A percentile compares a stretch with the other conserved stretches of the same genome.
Evolutionary conservation across 2,888 invertebrate genomes (phyloP).

Genomic region (Drosophila diplacantha): DNA sequence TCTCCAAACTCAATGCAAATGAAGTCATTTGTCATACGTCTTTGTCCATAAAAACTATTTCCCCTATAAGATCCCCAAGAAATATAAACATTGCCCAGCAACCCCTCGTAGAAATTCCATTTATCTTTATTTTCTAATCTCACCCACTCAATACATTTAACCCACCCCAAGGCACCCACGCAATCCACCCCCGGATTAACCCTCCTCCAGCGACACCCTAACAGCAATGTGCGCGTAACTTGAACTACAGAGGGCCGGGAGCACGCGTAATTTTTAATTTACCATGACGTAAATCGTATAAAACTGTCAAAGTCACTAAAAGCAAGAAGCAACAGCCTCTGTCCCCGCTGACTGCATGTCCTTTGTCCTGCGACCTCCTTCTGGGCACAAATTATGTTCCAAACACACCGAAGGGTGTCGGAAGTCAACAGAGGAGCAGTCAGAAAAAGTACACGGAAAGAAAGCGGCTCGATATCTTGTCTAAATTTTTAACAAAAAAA

Average conservation of each 20-base stretch:
- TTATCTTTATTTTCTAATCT: constrained; percentile 37
- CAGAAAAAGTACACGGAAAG: constrained; percentile 17
- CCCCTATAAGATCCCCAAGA: constrained; percentile 36
- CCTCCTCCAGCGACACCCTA: constrained; percentile 10
- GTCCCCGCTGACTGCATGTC: constrained; percentile 26
- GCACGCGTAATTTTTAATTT: constrained; percentile 70
- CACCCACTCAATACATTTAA: constrained; percentile 38
- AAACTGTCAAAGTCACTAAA: constrained; percentile 72
- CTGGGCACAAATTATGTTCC: constrained; percentile 62
- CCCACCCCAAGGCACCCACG: constrained; percentile 2
- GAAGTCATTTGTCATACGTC: constrained; percentile 26
- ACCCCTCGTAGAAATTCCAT: constrained; percentile 13
- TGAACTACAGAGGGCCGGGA: constrained; percentile 27
- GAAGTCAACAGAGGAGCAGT: constrained; percentile 58
- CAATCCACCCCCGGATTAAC: constrained; percentile 28
- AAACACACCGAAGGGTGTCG: constrained; percentile 64
- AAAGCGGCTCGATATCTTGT: not conserved
- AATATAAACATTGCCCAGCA: constrained; percentile 11
- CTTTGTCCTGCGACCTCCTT: constrained; percentile 29
- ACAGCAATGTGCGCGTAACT: constrained; percentile 5
- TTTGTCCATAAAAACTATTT: constrained; percentile 43
- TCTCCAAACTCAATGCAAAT: constrained; percentile 1
- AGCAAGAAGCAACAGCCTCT: constrained; percentile 65
- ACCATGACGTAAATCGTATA: constrained; percentile 72
- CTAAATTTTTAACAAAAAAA: not conserved